A percentile compares a stretch with the other conserved stretches of the same genome.
These are phyloP conservation scores for Aplodontia rufa DNA, from an alignment of 2,113 vertebrate genomes.

Conservation along the genomic window DNA sequence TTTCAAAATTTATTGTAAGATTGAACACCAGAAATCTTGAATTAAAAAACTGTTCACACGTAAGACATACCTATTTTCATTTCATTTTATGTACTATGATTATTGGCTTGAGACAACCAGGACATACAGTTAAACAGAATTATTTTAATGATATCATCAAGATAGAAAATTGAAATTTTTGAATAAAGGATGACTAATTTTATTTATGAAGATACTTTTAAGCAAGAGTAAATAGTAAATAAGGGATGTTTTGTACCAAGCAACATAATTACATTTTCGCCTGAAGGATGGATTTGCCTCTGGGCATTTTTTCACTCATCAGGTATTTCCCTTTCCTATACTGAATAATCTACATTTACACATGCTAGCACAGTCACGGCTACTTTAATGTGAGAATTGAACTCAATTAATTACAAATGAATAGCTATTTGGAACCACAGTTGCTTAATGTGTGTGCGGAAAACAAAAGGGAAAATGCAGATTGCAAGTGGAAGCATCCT, in stretches of 20 bases:
- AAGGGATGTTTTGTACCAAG: not conserved
- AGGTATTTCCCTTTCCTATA: not conserved
- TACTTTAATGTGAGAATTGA: slow-evolving; percentile 2
- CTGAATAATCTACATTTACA: not conserved
- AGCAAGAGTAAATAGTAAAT: slow-evolving; percentile 18
- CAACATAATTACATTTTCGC: not conserved
- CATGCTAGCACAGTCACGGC: not conserved
- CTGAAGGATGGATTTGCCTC: not conserved
- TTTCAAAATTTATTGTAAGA: not conserved
- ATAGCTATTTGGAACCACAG: not conserved
- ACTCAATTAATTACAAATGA: not conserved
- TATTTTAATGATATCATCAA: slow-evolving; percentile 33
- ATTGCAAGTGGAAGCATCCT: not conserved
- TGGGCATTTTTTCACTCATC: slow-evolving; percentile 1
- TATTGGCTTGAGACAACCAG: not conserved
- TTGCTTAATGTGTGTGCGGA: not conserved
- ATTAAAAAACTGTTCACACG: not conserved
- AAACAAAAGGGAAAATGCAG: not conserved
- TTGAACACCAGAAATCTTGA: not conserved
- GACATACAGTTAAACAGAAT: slow-evolving; percentile 2
- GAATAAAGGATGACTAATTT: not conserved
- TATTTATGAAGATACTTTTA: not conserved
- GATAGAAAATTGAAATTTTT: slow-evolving; percentile 22
- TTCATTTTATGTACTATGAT: slow-evolving; percentile 44
- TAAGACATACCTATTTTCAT: not conserved